phyloP scores from a whole-genome alignment of 1,140 invertebrate species.

The Rhopalosiphum padi region DNA sequence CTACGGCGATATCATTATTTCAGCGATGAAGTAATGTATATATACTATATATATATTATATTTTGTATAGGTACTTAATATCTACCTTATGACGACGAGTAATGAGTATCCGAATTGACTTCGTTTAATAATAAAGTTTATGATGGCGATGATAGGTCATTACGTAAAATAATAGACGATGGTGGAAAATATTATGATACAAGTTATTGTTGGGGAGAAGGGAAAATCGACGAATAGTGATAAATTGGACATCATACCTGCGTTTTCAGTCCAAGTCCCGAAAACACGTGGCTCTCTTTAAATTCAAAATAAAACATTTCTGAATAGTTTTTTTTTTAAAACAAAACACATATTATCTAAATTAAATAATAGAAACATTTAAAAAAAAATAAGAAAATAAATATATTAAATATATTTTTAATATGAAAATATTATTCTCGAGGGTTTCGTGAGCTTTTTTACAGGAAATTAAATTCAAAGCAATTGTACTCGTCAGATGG shows the following conservation, averaged over 20 bases:
- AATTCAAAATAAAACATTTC: neutral
- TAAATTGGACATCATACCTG: neutral
- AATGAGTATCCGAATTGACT: neutral
- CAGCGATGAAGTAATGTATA: neutral
- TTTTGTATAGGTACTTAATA: neutral
- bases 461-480: neutral
- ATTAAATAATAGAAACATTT: too few relatives aligned
- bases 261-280: neutral
- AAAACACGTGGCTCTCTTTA: neutral
- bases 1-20: neutral
- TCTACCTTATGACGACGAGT: neutral
- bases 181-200: neutral
- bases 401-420: too few relatives aligned
- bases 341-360: neutral
- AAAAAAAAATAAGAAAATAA: too few relatives aligned
- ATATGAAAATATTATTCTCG: too few relatives aligned
- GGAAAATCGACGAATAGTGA: conserved; percentile 3
- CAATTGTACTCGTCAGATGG: neutral
- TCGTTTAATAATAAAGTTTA: neutral
- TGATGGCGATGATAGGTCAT: neutral
- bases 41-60: neutral
- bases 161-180: neutral
- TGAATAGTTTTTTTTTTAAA: neutral
- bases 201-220: neutral
- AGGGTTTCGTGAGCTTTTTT: too few relatives aligned